phyloP scores from a whole-genome alignment of 2,113 vertebrate genomes.

The Salvator merianae region DNA sequence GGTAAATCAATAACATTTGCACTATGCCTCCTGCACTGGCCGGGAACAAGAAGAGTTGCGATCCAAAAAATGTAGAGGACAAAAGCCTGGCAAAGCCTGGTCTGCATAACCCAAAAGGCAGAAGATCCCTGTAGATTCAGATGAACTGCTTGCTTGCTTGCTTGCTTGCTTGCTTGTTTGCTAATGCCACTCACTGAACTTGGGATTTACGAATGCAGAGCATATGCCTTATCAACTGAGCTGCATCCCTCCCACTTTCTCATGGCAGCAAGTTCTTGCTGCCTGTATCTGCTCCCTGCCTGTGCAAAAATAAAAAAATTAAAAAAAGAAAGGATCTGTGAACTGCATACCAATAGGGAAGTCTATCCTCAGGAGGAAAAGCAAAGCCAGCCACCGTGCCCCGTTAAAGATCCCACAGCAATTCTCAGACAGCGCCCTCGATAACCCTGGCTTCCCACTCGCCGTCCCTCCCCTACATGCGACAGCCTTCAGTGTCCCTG shows the following conservation, averaged over 20 bases:
- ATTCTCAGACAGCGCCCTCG: neutral
- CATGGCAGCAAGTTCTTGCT: neutral
- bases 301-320: neutral
- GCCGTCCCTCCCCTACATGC: neutral
- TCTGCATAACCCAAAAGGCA: no score
- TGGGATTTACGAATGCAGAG: neutral
- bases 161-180: no score
- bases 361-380: neutral
- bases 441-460: neutral
- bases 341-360: neutral
- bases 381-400: neutral
- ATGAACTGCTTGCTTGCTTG: no score
- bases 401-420: neutral
- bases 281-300: neutral
- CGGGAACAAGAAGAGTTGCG: no score
- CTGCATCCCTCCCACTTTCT: neutral
- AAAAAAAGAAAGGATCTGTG: no score
- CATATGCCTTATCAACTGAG: neutral
- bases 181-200: neutral
- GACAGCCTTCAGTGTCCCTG: accelerated
- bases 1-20: no score
- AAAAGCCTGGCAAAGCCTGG: no score
- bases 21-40: no score
- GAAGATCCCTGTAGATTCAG: no score
- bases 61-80: no score